Percentiles rank a stretch among this genome's conserved stretches.
Conservation (phyloP, 2,888 invertebrate species). For the Azorinus chamasolen region DNA sequence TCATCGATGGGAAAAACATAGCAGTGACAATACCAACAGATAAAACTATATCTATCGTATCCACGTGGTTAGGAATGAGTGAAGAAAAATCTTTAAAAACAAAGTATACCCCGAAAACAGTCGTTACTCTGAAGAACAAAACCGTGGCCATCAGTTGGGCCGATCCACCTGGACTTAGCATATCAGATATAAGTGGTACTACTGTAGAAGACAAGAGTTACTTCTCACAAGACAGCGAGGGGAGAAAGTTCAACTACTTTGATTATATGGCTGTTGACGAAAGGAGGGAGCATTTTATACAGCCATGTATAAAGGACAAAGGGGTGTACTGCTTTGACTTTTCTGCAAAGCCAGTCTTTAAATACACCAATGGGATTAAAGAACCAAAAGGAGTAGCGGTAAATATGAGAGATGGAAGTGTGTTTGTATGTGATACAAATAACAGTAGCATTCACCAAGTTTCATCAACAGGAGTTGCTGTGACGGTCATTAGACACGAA, state of each 20-base stretch:
- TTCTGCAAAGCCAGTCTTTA: too few species aligned
- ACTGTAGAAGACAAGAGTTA: neutral
- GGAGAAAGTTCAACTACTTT: constrained; percentile 6
- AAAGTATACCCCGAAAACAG: neutral
- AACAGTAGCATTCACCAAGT: too few species aligned
- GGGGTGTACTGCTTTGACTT: too few species aligned
- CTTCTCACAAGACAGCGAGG: neutral
- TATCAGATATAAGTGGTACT: neutral
- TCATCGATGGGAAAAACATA: neutral
- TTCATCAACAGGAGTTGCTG: too few species aligned
- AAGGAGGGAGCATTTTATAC: too few species aligned
- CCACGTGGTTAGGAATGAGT: neutral
- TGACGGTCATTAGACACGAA: too few species aligned
- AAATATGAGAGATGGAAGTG: too few species aligned
- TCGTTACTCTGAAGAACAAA: neutral
- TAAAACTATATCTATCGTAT: neutral
- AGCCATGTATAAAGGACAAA: too few species aligned
- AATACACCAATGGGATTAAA: too few species aligned
- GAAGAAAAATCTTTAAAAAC: neutral
- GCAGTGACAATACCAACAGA: constrained; percentile 7
- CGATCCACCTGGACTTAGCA: neutral
- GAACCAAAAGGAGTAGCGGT: too few species aligned
- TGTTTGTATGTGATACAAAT: too few species aligned
- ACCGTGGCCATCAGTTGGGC: neutral
- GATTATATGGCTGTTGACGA: too few species aligned